Percentiles rank a stretch among this genome's conserved stretches.
Conservation (phyloP, 2,888 invertebrate genomes). For the Nasonia oneida region DNA sequence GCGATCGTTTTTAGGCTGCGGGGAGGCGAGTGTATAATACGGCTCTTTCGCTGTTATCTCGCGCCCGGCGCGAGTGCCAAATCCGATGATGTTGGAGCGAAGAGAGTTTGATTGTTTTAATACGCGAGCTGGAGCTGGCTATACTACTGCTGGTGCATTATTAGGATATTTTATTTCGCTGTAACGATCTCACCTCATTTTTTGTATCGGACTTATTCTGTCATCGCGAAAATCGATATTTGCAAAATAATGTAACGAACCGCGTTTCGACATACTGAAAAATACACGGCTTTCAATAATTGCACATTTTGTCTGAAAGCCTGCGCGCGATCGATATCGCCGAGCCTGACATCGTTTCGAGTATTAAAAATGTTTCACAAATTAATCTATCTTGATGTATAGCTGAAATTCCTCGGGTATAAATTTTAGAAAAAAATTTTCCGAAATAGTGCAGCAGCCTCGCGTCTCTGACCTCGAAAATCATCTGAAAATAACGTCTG, state of each 20-base stretch:
- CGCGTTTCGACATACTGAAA: not conserved
- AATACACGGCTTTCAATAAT: not conserved
- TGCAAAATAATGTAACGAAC: not conserved
- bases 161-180: not conserved
- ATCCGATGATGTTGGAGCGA: constrained; percentile 22
- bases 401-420: not conserved
- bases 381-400: not conserved
- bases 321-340: not conserved
- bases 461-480: not conserved
- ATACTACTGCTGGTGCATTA: not conserved
- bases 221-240: no score
- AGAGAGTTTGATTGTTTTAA: constrained; percentile 49
- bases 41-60: constrained; percentile 14
- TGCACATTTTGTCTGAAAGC: not conserved
- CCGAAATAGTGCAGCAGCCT: not conserved
- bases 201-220: not conserved
- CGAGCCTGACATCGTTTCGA: not conserved
- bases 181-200: not conserved
- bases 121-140: not conserved
- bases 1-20: not conserved
- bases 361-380: not conserved
- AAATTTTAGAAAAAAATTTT: not conserved
- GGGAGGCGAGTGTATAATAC: not conserved
- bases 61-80: constrained; percentile 6
- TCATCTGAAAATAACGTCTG: not conserved